Evolutionary conservation across 2,888 invertebrate genomes (phyloP).

Genomic region (Lapara coniferarum): DNA sequence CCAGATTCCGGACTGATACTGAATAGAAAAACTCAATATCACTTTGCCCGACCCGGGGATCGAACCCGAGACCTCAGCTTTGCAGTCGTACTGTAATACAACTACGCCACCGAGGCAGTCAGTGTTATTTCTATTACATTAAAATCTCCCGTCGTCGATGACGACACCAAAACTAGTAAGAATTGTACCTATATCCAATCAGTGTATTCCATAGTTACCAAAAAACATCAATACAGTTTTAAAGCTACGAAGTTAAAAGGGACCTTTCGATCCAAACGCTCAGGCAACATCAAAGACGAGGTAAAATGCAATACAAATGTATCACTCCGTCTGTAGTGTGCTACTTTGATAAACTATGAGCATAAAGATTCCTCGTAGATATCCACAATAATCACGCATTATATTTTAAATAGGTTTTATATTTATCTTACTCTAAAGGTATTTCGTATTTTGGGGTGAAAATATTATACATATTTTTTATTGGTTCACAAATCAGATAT

Average conservation of each 20-base stretch:
- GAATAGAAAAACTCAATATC: no score
- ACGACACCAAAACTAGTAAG: background rate
- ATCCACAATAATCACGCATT: background rate
- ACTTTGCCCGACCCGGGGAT: no score
- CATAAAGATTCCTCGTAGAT: background rate
- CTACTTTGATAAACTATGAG: conserved; percentile 3
- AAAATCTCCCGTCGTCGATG: background rate
- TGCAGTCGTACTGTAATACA: no score
- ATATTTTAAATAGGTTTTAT: background rate
- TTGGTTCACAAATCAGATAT: no score
- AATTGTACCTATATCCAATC: background rate
- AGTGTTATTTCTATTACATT: no score
- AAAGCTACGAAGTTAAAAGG: background rate
- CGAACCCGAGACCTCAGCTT: no score
- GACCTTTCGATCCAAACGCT: background rate
- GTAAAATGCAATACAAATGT: conserved; percentile 2
- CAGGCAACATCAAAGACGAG: background rate
- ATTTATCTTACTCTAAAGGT: no score
- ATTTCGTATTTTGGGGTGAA: no score
- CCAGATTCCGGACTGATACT: no score
- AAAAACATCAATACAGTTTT: background rate
- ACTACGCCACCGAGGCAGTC: no score
- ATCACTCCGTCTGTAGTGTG: conserved; percentile 1
- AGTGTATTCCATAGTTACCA: background rate
- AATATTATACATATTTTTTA: no score